Evolutionary conservation across 2,888 invertebrate species (phyloP), one percentile per base, ranked within the genome.

Genomic region (Drosophila formosana): DNA sequence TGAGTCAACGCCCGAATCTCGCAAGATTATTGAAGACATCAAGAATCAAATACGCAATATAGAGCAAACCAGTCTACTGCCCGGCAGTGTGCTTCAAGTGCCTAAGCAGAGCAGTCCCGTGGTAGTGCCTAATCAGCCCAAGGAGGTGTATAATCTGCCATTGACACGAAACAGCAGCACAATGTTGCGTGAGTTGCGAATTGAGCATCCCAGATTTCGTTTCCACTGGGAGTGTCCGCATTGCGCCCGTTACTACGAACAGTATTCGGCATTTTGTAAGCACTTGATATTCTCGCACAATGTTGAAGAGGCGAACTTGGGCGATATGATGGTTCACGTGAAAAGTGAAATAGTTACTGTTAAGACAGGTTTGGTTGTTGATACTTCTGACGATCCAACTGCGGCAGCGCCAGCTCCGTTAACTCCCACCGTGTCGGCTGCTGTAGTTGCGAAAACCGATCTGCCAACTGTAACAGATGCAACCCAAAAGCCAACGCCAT

Each of bases 1-100:
- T 32, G 88, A 90, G 13, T 82, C 63, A 49, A 62, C 84, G n/a
- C 90, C 90, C 0, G 88, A 90, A 61, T 88, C 84, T 30, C 76
- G 78, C 3, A 88, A 89, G 47, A 64, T 90, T 5, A 90, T 90
- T 51, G 66, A 77, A 3, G 82, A 81, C 28, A 62, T 90, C 45
- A 87, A 90, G 30, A 77, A 80, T 51, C 77, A 90, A 75, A 89
- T 90, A 34, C 77, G 76, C 1, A 73, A 51, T 23, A 79, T 89
- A 23, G 87, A 86, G 26, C 61, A 81, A 50, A 69, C 72, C 3
- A 46, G 68, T 32, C 70, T 86, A 3, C 3, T 84, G 23, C 85
- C 83, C 0, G 83, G 83, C 52, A 78, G 66, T 30, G 83, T 84
- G 7, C 34, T 84, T 13, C 82, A 83, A 25, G 26, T 43, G 11